Percentiles rank a stretch among this genome's conserved stretches.
Evolutionary conservation across 2,888 invertebrate genomes (phyloP).

Genomic region (Apeira syringaria): DNA sequence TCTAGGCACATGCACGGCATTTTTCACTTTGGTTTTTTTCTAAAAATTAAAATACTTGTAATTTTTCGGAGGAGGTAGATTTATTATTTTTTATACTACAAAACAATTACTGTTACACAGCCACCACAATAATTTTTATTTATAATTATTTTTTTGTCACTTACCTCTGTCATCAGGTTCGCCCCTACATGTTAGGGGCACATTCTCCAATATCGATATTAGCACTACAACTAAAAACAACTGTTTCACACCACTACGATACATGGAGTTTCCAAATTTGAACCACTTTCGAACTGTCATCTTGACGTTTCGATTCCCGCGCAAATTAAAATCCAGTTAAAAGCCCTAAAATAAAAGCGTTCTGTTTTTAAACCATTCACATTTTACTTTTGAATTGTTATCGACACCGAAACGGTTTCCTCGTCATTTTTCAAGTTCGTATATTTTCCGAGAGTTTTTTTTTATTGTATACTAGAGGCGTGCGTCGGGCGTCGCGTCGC

Average conservation of each 20-base stretch:
- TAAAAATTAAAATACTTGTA: no score
- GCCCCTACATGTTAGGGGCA: conserved; percentile 51
- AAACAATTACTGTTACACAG: no score
- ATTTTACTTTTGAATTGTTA: conserved; percentile 48
- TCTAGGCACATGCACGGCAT: no score
- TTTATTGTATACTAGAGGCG: conserved; percentile 42
- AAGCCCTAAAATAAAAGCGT: conserved; percentile 31
- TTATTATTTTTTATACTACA: no score
- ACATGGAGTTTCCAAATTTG: conserved; percentile 53
- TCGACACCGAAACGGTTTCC: conserved; percentile 53
- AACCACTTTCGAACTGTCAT: conserved; percentile 75
- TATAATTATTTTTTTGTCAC: conserved; percentile 13
- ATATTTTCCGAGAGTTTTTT: conserved; percentile 32
- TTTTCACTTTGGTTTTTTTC: no score
- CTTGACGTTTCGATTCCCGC: conserved; percentile 61
- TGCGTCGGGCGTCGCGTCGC: conserved; percentile 49
- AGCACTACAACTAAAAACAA: conserved; percentile 63
- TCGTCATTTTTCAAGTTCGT: conserved; percentile 58
- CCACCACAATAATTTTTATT: no score
- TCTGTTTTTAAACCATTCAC: conserved; percentile 44
- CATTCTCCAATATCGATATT: conserved; percentile 62
- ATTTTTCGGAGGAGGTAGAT: no score
- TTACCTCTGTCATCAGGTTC: conserved; percentile 65
- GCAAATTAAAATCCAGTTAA: conserved; percentile 39
- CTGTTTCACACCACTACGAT: conserved; percentile 68